phyloP scores from a whole-genome alignment of 2,113 vertebrate species.

The Psittacara wagleri region DNA sequence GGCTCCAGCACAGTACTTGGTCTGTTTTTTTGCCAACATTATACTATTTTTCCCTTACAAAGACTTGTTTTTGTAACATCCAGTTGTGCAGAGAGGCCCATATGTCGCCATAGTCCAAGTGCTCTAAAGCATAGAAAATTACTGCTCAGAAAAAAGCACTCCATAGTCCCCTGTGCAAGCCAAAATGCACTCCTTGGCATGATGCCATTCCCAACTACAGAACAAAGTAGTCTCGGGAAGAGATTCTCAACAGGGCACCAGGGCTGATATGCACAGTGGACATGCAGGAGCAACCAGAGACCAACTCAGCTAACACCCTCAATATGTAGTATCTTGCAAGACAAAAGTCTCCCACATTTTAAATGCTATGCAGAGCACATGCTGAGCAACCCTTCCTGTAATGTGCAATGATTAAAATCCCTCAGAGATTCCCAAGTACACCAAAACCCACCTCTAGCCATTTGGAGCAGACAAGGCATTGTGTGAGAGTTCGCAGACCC shows the following conservation, averaged over 20 bases:
- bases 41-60: not conserved
- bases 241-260: not conserved
- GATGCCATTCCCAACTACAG: not conserved
- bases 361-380: not conserved
- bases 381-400: not conserved
- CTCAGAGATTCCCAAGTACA: not conserved
- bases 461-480: not conserved
- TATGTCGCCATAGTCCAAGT: not conserved
- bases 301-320: not conserved
- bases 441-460: not conserved
- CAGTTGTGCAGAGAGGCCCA: not conserved
- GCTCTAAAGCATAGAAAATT: not conserved
- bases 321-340: not conserved
- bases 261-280: not conserved
- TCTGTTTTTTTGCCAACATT: not conserved
- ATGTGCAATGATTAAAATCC: not conserved
- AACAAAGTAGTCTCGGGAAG: not conserved
- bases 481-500: not conserved
- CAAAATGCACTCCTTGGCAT: not conserved
- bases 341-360: not conserved
- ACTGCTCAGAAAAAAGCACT: not conserved
- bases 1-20: not conserved
- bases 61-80: not conserved
- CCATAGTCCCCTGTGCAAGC: not conserved
- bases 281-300: not conserved